Base-by-base conservation (phyloP, 2,888 invertebrate genomes). In the Folsomia manolachei region DNA sequence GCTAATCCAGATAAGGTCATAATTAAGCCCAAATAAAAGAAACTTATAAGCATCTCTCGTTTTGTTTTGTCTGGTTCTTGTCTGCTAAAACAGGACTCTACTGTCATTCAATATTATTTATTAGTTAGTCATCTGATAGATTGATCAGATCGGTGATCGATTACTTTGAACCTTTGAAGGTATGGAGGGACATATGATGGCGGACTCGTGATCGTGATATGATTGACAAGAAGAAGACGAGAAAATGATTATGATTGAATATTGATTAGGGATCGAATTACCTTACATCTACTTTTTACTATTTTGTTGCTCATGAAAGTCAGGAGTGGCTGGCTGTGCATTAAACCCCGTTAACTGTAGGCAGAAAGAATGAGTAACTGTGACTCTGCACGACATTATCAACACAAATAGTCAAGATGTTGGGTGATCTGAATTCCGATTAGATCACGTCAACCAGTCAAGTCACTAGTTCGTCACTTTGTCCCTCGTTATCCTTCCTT, bases 321-420 rank as follows among this genome's bases (percentile, higher is more conserved):
- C 14, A 14, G 39, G 39, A 39, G 56, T 56, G 56, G 56, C 19
- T 51, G 51, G 51, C 9, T 51, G 51, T 51, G 9, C 18, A 11
- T 11, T 51, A 11, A 11, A 56, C n/a, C n/a, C 56, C 56, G 56
- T 56, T 56, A 56, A 56, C 19, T n/a, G 11, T 7, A 56, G 56
- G n/a, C 56, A n/a, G 56, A n/a, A 21, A 56, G 21, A 56, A 18
- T 19, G 21, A 56, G 56, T 56, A 56, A 56, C 56, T 56, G 56
- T 56, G 56, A 21, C 56, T 56, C 56, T 21, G 18, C 56, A 56
- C 56, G 56, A 56, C 56, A 56, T 39, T 39, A 56, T 56, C 19
- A 56, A 56, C 51, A 9, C 18, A 56, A 56, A 56, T 56, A 56
- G 21, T 56, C 21, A 21, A 56, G 4, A 56, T 56, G 11, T 56